These are phyloP conservation scores for Tapera naevia DNA, from an alignment of 2,797 vertebrate genomes.

Conservation along the genomic window DNA sequence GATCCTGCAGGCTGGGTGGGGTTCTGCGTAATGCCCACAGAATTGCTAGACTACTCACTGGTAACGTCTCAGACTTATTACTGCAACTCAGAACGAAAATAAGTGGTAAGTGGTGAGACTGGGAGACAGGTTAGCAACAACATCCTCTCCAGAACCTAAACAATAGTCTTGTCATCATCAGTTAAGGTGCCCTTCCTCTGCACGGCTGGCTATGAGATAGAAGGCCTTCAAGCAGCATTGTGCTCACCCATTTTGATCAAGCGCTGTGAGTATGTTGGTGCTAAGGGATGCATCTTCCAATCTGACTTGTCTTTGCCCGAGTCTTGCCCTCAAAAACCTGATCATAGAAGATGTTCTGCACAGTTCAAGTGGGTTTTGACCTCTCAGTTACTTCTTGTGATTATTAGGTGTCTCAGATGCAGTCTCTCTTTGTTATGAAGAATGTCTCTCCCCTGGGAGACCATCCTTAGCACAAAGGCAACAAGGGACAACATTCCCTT, in stretches of 20 bases:
- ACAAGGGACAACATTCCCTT: not conserved
- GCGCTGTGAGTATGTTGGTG: not conserved
- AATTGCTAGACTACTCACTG: conserved; percentile 27
- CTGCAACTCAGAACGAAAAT: conserved; percentile 46
- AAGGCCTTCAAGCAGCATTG: not conserved
- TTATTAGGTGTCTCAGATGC: not conserved
- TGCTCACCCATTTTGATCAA: not conserved
- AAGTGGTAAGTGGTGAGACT: conserved; percentile 30
- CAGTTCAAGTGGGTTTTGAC: not conserved
- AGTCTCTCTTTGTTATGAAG: not conserved
- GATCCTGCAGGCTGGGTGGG: conserved; percentile 18
- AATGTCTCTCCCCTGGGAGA: not conserved
- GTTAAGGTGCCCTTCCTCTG: not conserved
- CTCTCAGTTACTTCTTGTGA: not conserved
- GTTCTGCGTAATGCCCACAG: not conserved
- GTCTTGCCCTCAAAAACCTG: not conserved
- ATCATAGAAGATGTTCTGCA: not conserved
- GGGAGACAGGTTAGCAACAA: not conserved
- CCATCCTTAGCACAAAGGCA: not conserved
- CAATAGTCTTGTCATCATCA: conserved; percentile 26
- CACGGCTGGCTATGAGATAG: not conserved
- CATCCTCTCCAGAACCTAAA: conserved; percentile 58
- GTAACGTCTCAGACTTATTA: not conserved
- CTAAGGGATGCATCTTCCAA: not conserved
- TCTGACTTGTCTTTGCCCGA: not conserved